phyloP scores from a whole-genome alignment of 2,113 vertebrate genomes.

The Brachionichthys hirsutus region DNA sequence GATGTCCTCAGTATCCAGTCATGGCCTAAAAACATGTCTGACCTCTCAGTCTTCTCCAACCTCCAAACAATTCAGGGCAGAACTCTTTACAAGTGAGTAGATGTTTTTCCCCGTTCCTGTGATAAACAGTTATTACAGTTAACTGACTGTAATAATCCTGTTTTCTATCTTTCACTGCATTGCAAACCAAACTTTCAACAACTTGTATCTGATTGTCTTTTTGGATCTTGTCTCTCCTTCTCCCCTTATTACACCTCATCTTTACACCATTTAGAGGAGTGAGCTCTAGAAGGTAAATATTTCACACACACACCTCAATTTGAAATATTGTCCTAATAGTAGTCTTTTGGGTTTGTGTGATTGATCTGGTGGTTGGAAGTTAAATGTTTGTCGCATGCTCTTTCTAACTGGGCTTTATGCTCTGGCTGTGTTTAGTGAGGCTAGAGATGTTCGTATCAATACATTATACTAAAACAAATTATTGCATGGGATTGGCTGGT shows the following conservation, averaged over 20 bases:
- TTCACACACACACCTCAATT: not conserved
- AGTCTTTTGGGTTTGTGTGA: not conserved
- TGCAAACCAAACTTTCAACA: not conserved
- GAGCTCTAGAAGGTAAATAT: slow-evolving; percentile 63
- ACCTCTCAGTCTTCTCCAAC: slow-evolving; percentile 95
- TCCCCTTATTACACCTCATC: slow-evolving; percentile 8
- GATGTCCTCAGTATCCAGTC: slow-evolving; percentile 90
- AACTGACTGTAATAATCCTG: not conserved
- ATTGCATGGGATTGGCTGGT: too few relatives aligned
- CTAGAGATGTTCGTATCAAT: too few relatives aligned
- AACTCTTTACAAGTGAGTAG: slow-evolving; percentile 84
- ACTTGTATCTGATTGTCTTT: slow-evolving; percentile 18
- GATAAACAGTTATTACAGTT: not conserved
- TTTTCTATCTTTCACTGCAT: slow-evolving; percentile 7
- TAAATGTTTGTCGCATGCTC: too few relatives aligned
- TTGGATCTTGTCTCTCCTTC: slow-evolving; percentile 34
- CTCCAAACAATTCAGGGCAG: slow-evolving; percentile 89
- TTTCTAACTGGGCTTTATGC: too few relatives aligned
- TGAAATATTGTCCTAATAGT: too few relatives aligned
- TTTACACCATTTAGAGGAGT: slow-evolving; percentile 58
- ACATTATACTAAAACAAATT: too few relatives aligned
- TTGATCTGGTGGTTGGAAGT: slow-evolving; percentile 32
- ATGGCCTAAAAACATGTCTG: slow-evolving; percentile 88
- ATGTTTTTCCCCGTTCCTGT: not conserved
- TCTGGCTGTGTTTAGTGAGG: too few relatives aligned